These are phyloP conservation scores for Pelagia noctiluca DNA, from an alignment of 30 jellyfish, hydroid and myxozoan species.

Conservation along the genomic window DNA sequence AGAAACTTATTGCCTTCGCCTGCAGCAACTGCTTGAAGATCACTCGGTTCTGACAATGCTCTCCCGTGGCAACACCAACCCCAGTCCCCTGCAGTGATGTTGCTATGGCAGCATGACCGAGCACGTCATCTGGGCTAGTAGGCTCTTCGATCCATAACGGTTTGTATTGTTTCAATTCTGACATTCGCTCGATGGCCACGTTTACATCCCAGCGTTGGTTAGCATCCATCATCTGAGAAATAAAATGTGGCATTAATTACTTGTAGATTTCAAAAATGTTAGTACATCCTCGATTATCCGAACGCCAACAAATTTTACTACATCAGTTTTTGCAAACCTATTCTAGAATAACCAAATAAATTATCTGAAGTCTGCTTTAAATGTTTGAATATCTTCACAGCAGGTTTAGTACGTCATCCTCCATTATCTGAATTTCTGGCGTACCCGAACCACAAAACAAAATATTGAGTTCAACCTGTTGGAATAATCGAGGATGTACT, in stretches of 20 bases:
- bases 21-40: conserved; percentile 81
- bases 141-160: conserved; percentile 92
- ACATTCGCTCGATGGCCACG: conserved; percentile 69
- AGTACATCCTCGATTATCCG: too few relatives aligned
- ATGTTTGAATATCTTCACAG: too few relatives aligned
- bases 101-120: conserved; percentile 86
- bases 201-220: conserved; percentile 85
- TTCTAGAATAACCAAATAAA: too few relatives aligned
- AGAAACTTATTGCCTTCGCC: conserved; percentile 68
- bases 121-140: conserved; percentile 83
- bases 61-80: conserved; percentile 92
- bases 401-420: too few relatives aligned
- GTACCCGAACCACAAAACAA: too few relatives aligned
- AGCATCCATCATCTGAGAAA: conserved; percentile 87
- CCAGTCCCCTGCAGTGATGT: conserved; percentile 44
- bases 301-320: too few relatives aligned
- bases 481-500: too few relatives aligned
- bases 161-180: conserved; percentile 50
- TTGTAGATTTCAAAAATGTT: too few relatives aligned
- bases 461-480: too few relatives aligned
- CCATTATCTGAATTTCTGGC: too few relatives aligned
- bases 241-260: not conserved
- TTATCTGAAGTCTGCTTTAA: too few relatives aligned
- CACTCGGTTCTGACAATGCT: conserved; percentile 82
- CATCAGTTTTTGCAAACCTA: too few relatives aligned